Base-by-base conservation (phyloP, 2,888 invertebrate species). In the Agapostemon virescens region DNA sequence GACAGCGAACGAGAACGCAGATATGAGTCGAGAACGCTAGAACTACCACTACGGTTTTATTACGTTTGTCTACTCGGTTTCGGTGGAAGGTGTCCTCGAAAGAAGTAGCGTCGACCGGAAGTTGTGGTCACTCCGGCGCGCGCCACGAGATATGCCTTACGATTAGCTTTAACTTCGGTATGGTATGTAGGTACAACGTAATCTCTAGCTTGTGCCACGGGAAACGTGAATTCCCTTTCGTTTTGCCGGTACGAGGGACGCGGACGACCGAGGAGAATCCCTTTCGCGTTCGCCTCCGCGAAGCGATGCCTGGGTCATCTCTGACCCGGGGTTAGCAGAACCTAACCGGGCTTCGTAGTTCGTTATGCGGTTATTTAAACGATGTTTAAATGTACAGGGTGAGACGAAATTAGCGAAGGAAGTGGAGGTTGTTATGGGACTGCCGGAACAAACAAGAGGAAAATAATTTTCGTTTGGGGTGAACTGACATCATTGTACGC, bases 51-150 rank as follows among this genome's bases (percentile, higher is more conserved):
- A 17, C 33, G 49, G 23, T 36, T n/a, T 33, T 63, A 63, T 36
- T 36, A 20, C 11, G 33, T 30, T 64, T 33, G 13, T 64, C 77
- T 72, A 77, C 23, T 58, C 66, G 64, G 67, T 79, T 58, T 81
- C 81, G 84, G 84, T 81, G 84, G 79, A 78, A 84, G 81, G 77
- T 84, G 84, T 84, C 73, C 84, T 81, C 81, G 81, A 84, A 81
- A 78, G 36, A 64, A 58, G 30, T 23, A 55, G 33, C 38, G n/a
- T 26, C 36, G 63, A 61, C 52, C 15, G 1, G 26, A 30, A 23
- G 77, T 79, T n/a, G 74, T 81, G 83, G 82, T 84, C 86, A 85
- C 82, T 85, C 82, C 74, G 80, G 81, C 81, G 75, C 82, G n/a
- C n/a, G n/a, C n/a, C n/a, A n/a, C n/a, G n/a, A n/a, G n/a, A 69